Evolutionary conservation across 1,140 invertebrate genomes (phyloP).

Genomic region (Drosophila sucinea): DNA sequence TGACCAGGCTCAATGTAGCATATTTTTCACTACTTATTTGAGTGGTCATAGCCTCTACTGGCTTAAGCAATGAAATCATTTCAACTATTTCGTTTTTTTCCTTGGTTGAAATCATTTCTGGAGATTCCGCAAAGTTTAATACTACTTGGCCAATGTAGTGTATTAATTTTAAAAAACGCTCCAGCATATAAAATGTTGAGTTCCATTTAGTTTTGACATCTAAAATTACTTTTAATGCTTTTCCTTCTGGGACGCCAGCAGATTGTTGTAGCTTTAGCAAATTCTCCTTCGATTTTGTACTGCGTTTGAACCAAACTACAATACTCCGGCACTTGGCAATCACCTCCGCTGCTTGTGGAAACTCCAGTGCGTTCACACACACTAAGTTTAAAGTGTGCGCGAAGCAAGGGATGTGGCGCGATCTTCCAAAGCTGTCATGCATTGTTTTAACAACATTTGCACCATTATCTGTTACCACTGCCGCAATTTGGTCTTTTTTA

Average conservation of each 20-base stretch:
- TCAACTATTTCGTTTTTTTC: neutral
- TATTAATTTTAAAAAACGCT: neutral
- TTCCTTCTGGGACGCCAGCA: neutral
- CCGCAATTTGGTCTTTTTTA: too few species aligned
- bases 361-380: neutral
- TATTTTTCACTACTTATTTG: neutral
- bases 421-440: neutral
- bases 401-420: conserved; percentile 2
- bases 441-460: neutral
- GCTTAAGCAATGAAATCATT: neutral
- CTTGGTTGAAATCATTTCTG: neutral
- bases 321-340: too few species aligned
- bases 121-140: neutral
- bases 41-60: neutral
- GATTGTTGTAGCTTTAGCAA: neutral
- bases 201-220: too few species aligned
- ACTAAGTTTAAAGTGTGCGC: neutral
- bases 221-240: too few species aligned
- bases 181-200: too few species aligned
- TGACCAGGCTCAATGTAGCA: too few species aligned
- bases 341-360: neutral
- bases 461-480: too few species aligned
- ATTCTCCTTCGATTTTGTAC: too few species aligned
- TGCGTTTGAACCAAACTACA: too few species aligned
- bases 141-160: neutral